Conservation (phyloP, 1,140 invertebrate genomes). For the Drosophila nikananu region DNA sequence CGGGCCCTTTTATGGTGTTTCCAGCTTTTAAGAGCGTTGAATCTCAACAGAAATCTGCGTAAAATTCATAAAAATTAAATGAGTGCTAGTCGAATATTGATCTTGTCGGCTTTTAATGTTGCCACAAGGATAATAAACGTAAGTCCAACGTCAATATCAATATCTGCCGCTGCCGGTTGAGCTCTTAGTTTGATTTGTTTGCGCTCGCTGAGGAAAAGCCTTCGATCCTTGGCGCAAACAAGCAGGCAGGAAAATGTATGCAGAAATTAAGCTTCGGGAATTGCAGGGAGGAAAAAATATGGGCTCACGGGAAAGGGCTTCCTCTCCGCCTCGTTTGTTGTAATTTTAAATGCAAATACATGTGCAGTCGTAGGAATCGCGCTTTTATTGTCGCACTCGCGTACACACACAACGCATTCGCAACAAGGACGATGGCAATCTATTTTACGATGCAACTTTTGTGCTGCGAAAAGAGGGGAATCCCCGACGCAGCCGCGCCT, state of each 20-base stretch:
- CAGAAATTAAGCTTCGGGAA: constrained; percentile 39
- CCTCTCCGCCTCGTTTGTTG: constrained; percentile 22
- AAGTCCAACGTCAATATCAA: constrained; percentile 49
- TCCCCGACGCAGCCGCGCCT: constrained; percentile 27
- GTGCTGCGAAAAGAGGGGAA: constrained; percentile 12
- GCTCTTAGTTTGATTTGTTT: constrained; percentile 46
- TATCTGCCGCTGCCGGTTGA: constrained; percentile 18
- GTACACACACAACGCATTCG: constrained; percentile 3
- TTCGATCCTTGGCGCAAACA: constrained; percentile 35
- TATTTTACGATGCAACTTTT: constrained; percentile 61
- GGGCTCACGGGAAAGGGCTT: background rate
- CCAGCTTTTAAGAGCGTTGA: background rate
- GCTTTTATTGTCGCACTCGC: constrained; percentile 49
- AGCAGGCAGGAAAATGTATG: constrained; percentile 22
- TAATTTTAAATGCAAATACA: constrained; percentile 71
- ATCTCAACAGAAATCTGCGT: constrained; percentile 33
- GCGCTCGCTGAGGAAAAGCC: constrained; percentile 1
- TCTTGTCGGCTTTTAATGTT: constrained; percentile 47
- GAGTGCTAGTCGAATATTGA: constrained; percentile 41
- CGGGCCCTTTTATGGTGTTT: constrained; percentile 32
- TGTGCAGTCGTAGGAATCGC: constrained; percentile 44
- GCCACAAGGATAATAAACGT: constrained; percentile 52
- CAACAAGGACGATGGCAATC: constrained; percentile 55
- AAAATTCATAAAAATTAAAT: constrained; percentile 45
- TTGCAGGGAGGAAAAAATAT: constrained; percentile 20